phyloP scores from a whole-genome alignment of 2,113 vertebrate genomes.

The Phaetusa simplex region DNA sequence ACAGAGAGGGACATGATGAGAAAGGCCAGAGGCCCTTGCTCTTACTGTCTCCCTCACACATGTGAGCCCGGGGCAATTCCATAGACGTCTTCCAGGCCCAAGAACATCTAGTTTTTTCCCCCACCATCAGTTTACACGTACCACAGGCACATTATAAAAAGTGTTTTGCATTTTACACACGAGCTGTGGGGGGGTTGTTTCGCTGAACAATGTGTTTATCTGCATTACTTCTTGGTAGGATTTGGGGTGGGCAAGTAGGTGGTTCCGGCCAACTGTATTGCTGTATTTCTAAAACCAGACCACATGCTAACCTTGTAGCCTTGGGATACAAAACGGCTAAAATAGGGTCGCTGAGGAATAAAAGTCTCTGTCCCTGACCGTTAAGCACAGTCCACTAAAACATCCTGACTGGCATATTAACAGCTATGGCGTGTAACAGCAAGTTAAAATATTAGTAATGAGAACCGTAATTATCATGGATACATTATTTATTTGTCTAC shows the following conservation, averaged over 20 bases:
- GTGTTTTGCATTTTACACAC: accelerated
- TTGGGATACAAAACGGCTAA: background rate
- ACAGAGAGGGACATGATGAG: accelerated
- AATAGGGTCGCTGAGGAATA: background rate
- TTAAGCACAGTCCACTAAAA: background rate
- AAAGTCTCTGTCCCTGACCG: background rate
- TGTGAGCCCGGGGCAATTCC: background rate
- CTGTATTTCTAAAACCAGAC: background rate
- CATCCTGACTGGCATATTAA: background rate
- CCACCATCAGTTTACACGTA: accelerated
- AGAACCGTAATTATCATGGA: background rate
- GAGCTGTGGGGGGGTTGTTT: background rate
- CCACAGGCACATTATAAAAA: background rate
- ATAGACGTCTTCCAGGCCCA: background rate
- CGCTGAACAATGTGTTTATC: background rate
- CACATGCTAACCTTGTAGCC: background rate
- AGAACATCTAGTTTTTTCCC: background rate
- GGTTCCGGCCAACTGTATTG: background rate
- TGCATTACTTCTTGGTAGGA: accelerated
- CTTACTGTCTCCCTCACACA: accelerated
- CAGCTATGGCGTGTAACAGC: background rate
- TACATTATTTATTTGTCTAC: conserved; percentile 39
- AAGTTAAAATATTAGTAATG: background rate
- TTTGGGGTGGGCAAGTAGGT: background rate
- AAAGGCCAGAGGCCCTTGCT: background rate